Evolutionary conservation across 2,797 vertebrate species (phyloP).

Genomic region (Spinus olivaceus): DNA sequence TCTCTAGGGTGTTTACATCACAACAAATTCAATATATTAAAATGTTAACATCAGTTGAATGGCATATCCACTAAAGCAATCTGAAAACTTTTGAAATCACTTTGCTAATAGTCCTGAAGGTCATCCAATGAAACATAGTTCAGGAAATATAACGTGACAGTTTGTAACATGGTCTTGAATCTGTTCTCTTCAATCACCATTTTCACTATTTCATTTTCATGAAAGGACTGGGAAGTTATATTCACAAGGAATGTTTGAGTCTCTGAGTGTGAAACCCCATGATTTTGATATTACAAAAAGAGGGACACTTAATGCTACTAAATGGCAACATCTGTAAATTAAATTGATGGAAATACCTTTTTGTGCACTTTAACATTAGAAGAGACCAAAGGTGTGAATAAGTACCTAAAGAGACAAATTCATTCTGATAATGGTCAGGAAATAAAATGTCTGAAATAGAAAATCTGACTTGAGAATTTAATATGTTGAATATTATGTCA

Average conservation of each 20-base stretch:
- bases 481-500: neutral
- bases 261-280: neutral
- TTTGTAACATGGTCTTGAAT: neutral
- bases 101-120: conserved; percentile 14
- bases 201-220: neutral
- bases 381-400: neutral
- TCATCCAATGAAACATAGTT: neutral
- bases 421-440: neutral
- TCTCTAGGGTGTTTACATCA: neutral
- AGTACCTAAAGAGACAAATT: neutral
- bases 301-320: neutral
- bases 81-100: conserved; percentile 17
- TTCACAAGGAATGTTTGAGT: neutral
- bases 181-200: neutral
- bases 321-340: neutral
- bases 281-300: neutral
- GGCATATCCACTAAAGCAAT: conserved; percentile 15
- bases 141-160: neutral
- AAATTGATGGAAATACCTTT: neutral
- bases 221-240: neutral
- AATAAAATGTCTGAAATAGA: neutral
- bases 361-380: neutral
- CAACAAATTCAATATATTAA: neutral
- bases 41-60: conserved; percentile 22
- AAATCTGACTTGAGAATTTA: neutral